A percentile compares a stretch with the other conserved stretches of the same genome.
Evolutionary conservation across 2,888 invertebrate species (phyloP).

Genomic region (Ophion ellenae): DNA sequence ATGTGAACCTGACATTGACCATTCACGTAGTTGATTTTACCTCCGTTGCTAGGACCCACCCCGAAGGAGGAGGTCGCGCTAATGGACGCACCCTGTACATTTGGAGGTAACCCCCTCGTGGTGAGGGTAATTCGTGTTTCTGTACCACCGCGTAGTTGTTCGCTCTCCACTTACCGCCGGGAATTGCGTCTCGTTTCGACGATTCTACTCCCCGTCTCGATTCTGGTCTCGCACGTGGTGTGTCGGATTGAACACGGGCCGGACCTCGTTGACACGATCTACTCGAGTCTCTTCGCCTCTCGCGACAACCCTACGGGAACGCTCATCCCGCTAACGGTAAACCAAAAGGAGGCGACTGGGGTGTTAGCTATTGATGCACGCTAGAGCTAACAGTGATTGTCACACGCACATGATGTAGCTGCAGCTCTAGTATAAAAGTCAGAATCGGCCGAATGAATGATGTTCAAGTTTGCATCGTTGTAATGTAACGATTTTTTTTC

Average conservation of each 20-base stretch:
- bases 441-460: too few species aligned
- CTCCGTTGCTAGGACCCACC: too few species aligned
- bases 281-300: constrained; percentile 55
- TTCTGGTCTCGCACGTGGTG: constrained; percentile 25
- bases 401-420: neutral
- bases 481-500: too few species aligned
- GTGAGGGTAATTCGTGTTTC: constrained; percentile 59
- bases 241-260: constrained; percentile 49
- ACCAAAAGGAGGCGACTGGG: neutral
- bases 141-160: constrained; percentile 19
- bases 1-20: too few species aligned
- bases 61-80: neutral
- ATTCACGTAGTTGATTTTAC: too few species aligned
- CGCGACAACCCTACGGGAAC: neutral
- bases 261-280: constrained; percentile 67
- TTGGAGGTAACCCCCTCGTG: neutral
- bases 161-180: constrained; percentile 29
- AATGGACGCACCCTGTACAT: neutral
- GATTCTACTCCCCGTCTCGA: constrained; percentile 31
- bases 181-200: constrained; percentile 59
- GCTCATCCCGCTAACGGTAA: neutral
- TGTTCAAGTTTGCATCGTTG: too few species aligned
- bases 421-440: too few species aligned
- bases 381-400: neutral
- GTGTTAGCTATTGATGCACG: neutral